Evolutionary conservation across 2,888 invertebrate genomes (phyloP), one percentile per base, ranked within the genome.

Genomic region (Scaptomyza reducta): DNA sequence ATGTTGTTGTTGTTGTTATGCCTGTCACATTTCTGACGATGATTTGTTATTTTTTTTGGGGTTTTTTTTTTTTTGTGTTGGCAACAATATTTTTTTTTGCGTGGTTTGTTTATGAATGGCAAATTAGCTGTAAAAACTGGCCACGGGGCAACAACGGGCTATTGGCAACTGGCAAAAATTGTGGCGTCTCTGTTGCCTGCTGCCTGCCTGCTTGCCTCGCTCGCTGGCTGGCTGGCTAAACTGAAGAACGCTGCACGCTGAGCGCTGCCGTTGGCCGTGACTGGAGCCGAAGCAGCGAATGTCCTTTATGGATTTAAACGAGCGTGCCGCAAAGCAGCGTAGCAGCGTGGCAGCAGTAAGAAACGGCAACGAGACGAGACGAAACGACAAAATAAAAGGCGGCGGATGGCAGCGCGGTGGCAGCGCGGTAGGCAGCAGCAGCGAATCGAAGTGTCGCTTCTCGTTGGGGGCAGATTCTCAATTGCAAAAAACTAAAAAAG

Each of bases 241-340:
- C 76, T 73, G 76, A 49, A 49, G 33, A 49, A 64, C 65, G 71
- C 63, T 75, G 71, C 67, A 62, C 66, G 41, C 51, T 55, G 40
- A 40, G 58, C 54, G 62, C 49, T 64, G 81, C 61, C 82, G 76
- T 67, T 77, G 79, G 77, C 77, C 73, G 68, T 73, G 58, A 74
- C 83, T 84, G 80, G 80, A 77, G 68, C 79, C 83, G 83, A 79
- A 65, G 68, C 74, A 74, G 70, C 46, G 79, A 77, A 73, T 83
- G 77, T 81, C 80, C 80, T 81, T 81, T 82, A 79, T 79, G 83
- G 80, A 79, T 74, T 79, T 63, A 79, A 74, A 74, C 74, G 74
- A 73, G 65, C 71, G 55, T 57, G 67, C 64, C 67, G 57, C 53
- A 69, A 6, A 35, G 60, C 61, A 60, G 29, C 46, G 27, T 22